A percentile compares a stretch with the other conserved stretches of the same genome.
These are phyloP conservation scores for Girardia tigrina DNA, from an alignment of 2,888 invertebrate genomes.

Conservation along the genomic window DNA sequence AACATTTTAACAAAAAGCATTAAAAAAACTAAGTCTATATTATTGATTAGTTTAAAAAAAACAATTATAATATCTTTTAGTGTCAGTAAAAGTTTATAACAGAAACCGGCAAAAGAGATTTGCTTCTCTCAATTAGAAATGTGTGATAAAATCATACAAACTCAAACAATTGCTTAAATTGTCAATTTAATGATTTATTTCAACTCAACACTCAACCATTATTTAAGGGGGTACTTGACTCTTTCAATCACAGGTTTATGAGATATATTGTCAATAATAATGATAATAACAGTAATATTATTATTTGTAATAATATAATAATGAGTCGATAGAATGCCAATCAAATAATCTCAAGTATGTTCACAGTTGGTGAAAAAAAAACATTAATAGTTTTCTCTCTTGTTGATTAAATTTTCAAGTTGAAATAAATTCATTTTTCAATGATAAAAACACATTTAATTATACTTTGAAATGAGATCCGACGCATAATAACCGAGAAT, in stretches of 20 bases:
- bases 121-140: too few relatives aligned
- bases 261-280: slow-evolving; percentile 9
- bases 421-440: neutral
- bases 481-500: slow-evolving; percentile 95
- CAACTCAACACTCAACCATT: neutral
- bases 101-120: too few relatives aligned
- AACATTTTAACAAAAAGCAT: too few relatives aligned
- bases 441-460: neutral
- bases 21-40: too few relatives aligned
- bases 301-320: too few relatives aligned
- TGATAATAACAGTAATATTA: too few relatives aligned
- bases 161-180: neutral
- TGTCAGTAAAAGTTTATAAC: too few relatives aligned
- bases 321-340: slow-evolving; percentile 11
- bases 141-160: too few relatives aligned
- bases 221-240: neutral
- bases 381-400: neutral
- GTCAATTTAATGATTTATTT: neutral
- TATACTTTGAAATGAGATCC: slow-evolving; percentile 62
- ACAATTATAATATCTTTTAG: too few relatives aligned
- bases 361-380: neutral
- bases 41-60: too few relatives aligned
- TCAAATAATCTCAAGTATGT: slow-evolving; percentile 9
- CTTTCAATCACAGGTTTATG: slow-evolving; percentile 8
- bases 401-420: neutral